Percentiles rank a stretch among this genome's conserved stretches.
phyloP scores from a whole-genome alignment of 2,797 vertebrate species.

The Mus minutoides region DNA sequence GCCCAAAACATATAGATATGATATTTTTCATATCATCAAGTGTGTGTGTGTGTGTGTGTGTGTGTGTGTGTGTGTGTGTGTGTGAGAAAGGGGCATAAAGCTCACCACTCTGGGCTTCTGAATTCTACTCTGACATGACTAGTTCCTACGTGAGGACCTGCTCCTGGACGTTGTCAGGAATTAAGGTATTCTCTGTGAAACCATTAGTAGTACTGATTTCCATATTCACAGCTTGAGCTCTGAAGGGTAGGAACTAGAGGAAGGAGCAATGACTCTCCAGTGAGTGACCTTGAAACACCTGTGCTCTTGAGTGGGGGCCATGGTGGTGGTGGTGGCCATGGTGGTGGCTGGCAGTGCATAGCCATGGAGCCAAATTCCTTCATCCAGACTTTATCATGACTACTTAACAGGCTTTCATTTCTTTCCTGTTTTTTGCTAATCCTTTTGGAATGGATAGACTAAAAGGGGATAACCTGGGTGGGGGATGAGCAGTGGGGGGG shows the following conservation, averaged over 20 bases:
- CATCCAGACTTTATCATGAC: neutral
- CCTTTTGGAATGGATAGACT: neutral
- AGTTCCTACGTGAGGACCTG: neutral
- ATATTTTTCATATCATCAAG: no score
- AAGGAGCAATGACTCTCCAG: neutral
- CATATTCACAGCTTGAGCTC: neutral
- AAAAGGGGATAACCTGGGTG: neutral
- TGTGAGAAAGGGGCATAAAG: neutral
- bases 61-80: neutral
- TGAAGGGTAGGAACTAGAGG: neutral
- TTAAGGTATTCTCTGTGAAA: fast-evolving
- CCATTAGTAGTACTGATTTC: neutral
- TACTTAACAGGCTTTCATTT: neutral
- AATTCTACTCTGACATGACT: neutral
- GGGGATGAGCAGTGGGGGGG: neutral
- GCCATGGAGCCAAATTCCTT: neutral
- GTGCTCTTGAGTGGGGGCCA: no score
- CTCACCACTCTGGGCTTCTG: neutral
- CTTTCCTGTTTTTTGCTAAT: neutral
- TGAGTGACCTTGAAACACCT: constrained; percentile 18
- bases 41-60: no score
- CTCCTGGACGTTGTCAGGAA: neutral
- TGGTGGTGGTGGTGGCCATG: no score
- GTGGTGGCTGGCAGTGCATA: no score
- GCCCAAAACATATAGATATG: no score